Conservation (phyloP, 2,888 invertebrate genomes). For the Habrosyne pyritoides region DNA sequence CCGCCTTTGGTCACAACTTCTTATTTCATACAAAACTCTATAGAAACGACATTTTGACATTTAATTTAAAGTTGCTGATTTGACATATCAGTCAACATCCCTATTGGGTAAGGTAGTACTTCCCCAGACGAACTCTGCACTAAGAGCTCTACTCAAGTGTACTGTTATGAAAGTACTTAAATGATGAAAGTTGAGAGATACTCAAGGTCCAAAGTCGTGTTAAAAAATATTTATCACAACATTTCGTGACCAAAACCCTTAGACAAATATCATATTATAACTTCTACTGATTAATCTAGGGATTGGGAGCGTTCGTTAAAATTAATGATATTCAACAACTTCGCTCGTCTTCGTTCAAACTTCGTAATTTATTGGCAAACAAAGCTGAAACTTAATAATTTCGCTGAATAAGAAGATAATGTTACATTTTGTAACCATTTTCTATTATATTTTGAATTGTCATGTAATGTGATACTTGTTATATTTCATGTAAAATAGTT, state of each 20-base stretch:
- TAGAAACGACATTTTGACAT: no score
- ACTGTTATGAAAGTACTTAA: no score
- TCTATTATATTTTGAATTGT: background rate
- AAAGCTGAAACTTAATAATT: constrained; percentile 51
- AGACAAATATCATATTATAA: constrained; percentile 1
- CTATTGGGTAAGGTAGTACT: no score
- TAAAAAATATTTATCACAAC: background rate
- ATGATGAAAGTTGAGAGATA: no score
- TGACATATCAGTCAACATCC: no score
- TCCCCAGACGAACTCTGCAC: no score
- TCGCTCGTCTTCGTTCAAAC: constrained; percentile 37
- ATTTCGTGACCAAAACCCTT: background rate
- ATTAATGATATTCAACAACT: constrained; percentile 65
- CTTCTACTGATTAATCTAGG: constrained; percentile 7
- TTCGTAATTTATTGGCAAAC: constrained; percentile 62
- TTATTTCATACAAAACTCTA: no score
- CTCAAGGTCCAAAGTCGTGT: no score
- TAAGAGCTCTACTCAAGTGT: no score
- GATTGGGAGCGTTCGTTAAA: constrained; percentile 43
- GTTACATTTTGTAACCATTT: background rate
- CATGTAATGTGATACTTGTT: background rate
- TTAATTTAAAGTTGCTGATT: no score
- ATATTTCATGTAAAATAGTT: background rate
- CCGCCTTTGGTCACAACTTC: no score
- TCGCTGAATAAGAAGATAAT: constrained; percentile 18